phyloP scores from a whole-genome alignment of 2,888 invertebrate species.

The Euplexia lucipara region DNA sequence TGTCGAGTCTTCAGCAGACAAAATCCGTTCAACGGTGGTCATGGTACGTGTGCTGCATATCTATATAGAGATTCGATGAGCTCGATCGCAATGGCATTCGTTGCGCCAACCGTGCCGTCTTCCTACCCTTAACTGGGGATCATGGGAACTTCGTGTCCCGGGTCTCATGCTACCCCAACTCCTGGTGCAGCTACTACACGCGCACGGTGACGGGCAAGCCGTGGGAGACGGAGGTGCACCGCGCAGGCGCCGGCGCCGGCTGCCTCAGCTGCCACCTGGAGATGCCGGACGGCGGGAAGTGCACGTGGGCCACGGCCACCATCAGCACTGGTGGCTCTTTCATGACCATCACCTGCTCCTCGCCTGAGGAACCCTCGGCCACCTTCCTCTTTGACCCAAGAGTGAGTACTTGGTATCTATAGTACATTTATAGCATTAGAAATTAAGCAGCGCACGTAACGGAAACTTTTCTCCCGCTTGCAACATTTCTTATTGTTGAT shows the following conservation, averaged over 20 bases:
- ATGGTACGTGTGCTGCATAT: no score
- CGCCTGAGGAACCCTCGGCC: constrained; percentile 92
- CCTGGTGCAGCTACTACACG: constrained; percentile 93
- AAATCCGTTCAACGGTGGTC: no score
- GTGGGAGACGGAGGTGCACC: constrained; percentile 93
- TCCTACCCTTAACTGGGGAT: no score
- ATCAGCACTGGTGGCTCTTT: constrained; percentile 92
- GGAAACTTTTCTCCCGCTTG: no score
- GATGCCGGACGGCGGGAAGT: constrained; percentile 91
- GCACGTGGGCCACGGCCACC: constrained; percentile 91
- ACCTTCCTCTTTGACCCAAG: constrained; percentile 88
- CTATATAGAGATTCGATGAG: no score
- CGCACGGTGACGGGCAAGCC: constrained; percentile 92
- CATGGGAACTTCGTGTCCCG: no score
- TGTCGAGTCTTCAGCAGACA: no score
- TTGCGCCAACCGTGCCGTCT: no score
- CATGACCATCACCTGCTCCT: constrained; percentile 93
- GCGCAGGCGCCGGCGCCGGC: constrained; percentile 84
- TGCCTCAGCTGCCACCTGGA: constrained; percentile 93
- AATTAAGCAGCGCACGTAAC: no score
- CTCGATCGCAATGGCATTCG: no score
- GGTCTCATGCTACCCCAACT: neutral
- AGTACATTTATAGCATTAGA: no score
- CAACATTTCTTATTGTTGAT: no score
- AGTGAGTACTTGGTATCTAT: constrained; percentile 72